Evolutionary conservation across 2,888 invertebrate species (phyloP).

Genomic region (Callinectes sapidus): DNA sequence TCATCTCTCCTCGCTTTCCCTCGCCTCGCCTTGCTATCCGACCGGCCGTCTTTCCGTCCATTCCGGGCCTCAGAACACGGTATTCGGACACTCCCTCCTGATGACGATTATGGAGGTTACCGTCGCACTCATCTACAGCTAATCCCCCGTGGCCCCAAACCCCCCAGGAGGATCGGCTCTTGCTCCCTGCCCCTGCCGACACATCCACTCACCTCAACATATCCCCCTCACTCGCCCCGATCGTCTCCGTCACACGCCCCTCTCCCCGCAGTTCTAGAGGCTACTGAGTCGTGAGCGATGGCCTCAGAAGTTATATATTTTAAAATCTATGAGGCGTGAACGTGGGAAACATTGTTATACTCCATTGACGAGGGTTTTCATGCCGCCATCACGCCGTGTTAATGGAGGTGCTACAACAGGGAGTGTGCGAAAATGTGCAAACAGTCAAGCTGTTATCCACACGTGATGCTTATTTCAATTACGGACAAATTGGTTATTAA

Average conservation of each 20-base stretch:
- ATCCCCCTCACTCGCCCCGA: background rate
- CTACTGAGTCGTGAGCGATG: background rate
- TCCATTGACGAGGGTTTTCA: background rate
- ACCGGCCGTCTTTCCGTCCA: background rate
- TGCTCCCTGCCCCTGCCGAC: background rate
- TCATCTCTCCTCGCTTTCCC: background rate
- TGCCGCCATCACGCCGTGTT: constrained; percentile 7
- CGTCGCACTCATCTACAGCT: background rate
- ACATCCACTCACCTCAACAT: background rate
- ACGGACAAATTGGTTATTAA: background rate
- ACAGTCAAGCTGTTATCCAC: background rate
- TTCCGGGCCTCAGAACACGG: background rate
- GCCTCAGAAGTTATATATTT: constrained; percentile 6
- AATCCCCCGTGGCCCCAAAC: background rate
- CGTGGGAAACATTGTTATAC: constrained; percentile 21
- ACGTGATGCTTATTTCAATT: background rate
- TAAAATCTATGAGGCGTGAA: constrained; percentile 16
- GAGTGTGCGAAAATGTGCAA: background rate
- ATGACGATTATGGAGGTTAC: background rate
- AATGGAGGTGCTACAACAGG: background rate
- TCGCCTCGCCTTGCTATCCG: background rate
- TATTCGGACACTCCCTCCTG: background rate
- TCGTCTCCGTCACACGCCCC: background rate
- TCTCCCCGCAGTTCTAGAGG: background rate
- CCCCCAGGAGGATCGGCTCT: background rate